A percentile compares a stretch with the other conserved stretches of the same genome.
Evolutionary conservation across 2,888 invertebrate species (phyloP).

Genomic region (Griposia aprilina): DNA sequence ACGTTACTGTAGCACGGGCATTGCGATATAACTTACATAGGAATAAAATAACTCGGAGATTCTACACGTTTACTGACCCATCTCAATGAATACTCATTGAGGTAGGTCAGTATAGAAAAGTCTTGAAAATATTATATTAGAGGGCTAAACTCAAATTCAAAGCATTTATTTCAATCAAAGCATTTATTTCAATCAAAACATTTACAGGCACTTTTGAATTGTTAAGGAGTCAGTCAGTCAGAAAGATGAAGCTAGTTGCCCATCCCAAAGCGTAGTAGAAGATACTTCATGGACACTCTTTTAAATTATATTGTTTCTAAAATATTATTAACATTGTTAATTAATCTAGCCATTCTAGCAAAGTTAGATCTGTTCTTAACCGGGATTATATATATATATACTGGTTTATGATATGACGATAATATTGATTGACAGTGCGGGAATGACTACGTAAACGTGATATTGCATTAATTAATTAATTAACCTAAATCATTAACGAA

Average conservation of each 20-base stretch:
- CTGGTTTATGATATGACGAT: neutral
- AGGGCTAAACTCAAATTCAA: neutral
- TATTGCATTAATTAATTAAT: constrained; percentile 12
- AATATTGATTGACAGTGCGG: neutral
- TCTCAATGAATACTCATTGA: neutral
- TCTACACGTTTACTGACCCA: neutral
- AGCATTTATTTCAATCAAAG: too few relatives aligned
- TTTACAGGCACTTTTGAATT: too few relatives aligned
- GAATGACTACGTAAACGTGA: neutral
- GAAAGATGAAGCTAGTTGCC: too few relatives aligned
- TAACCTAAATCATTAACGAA: constrained; percentile 14
- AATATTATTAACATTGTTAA: too few relatives aligned
- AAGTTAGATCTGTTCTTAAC: neutral
- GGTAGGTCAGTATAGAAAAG: neutral
- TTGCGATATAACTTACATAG: neutral
- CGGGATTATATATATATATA: too few relatives aligned
- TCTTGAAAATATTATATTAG: neutral
- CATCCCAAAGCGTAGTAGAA: too few relatives aligned
- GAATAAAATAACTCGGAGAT: neutral
- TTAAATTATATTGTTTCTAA: too few relatives aligned
- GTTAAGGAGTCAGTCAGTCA: too few relatives aligned
- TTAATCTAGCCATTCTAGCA: neutral
- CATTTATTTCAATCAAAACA: too few relatives aligned
- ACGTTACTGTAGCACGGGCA: neutral
- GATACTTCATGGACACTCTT: too few relatives aligned